Conservation (phyloP, 2,888 invertebrate species). For the Thecocarcelia acutangulata region DNA sequence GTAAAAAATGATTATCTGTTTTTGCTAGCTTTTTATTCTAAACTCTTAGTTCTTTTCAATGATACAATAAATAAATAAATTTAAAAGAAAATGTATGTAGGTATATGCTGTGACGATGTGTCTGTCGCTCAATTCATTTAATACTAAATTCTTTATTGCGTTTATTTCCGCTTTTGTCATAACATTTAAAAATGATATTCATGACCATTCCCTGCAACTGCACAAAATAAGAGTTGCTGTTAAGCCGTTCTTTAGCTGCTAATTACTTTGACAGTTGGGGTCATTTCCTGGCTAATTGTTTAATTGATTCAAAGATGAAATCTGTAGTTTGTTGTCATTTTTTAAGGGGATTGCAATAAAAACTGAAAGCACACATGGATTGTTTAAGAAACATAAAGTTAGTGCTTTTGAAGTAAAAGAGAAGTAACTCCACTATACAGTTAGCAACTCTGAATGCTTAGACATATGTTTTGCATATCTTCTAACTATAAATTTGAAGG, state of each 20-base stretch:
- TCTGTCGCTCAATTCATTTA: no score
- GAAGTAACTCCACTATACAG: conserved; percentile 8
- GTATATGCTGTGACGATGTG: no score
- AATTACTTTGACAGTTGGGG: conserved; percentile 73
- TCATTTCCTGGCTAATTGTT: conserved; percentile 80
- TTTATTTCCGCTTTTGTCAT: conserved; percentile 44
- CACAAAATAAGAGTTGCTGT: not conserved
- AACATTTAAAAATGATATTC: conserved; percentile 13
- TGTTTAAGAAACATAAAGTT: not conserved
- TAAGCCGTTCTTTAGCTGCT: not conserved
- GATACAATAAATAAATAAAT: no score
- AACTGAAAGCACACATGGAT: not conserved
- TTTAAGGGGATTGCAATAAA: conserved; percentile 3
- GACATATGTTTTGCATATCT: no score
- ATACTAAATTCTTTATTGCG: conserved; percentile 15
- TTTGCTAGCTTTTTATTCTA: no score
- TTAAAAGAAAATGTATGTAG: no score
- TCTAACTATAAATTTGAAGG: no score
- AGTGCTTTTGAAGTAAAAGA: not conserved
- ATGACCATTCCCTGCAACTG: conserved; percentile 16
- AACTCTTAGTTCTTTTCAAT: no score
- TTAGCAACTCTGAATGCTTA: no score
- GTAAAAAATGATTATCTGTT: no score
- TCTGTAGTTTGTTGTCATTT: conserved; percentile 32
- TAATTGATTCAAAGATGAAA: conserved; percentile 54